A percentile compares a stretch with the other conserved stretches of the same genome.
Evolutionary conservation across 2,797 vertebrate species (phyloP).

Genomic region (Cynodonichthys magdalenae): DNA sequence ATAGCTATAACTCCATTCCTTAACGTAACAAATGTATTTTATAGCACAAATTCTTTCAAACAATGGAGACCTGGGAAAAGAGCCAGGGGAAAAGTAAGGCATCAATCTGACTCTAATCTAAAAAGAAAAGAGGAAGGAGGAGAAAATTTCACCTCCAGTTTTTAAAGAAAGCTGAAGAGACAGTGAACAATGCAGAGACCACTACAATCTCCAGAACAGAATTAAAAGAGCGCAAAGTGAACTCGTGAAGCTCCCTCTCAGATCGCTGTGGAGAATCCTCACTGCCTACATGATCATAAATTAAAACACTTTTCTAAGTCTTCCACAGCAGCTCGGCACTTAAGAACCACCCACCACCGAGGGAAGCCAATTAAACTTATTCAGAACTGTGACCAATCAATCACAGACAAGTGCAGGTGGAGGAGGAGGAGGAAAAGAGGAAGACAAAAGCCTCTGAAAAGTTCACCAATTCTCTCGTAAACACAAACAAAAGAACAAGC

Average conservation of each 20-base stretch:
- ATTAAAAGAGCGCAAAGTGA: slow-evolving; percentile 54
- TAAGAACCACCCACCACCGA: slow-evolving; percentile 66
- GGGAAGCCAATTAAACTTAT: slow-evolving; percentile 72
- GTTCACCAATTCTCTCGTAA: slow-evolving; percentile 28
- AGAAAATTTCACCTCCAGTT: slow-evolving; percentile 40
- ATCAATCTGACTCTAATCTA: slow-evolving; percentile 66
- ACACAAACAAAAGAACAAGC: slow-evolving; percentile 21
- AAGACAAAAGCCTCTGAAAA: slow-evolving; percentile 53
- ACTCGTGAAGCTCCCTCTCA: slow-evolving; percentile 46
- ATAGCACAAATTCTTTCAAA: slow-evolving; percentile 74
- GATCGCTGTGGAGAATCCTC: slow-evolving; percentile 50
- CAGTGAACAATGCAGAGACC: slow-evolving; percentile 33
- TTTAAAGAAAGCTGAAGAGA: slow-evolving; percentile 28
- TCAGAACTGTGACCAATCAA: slow-evolving; percentile 75
- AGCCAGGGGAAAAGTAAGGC: slow-evolving; percentile 77
- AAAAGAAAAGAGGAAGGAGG: slow-evolving; percentile 49
- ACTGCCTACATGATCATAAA: slow-evolving; percentile 63
- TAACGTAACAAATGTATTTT: too few relatives aligned
- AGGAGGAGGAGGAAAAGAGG: slow-evolving; percentile 57
- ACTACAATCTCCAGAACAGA: slow-evolving; percentile 21
- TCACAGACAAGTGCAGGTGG: slow-evolving; percentile 65
- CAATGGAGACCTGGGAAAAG: slow-evolving; percentile 64
- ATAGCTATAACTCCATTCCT: too few relatives aligned
- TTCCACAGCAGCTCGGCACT: slow-evolving; percentile 39
- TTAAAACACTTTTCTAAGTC: slow-evolving; percentile 52